Percentiles rank a stretch among this genome's conserved stretches.
phyloP scores from a whole-genome alignment of 2,113 vertebrate species.

The human (Homo sapiens) region DNA sequence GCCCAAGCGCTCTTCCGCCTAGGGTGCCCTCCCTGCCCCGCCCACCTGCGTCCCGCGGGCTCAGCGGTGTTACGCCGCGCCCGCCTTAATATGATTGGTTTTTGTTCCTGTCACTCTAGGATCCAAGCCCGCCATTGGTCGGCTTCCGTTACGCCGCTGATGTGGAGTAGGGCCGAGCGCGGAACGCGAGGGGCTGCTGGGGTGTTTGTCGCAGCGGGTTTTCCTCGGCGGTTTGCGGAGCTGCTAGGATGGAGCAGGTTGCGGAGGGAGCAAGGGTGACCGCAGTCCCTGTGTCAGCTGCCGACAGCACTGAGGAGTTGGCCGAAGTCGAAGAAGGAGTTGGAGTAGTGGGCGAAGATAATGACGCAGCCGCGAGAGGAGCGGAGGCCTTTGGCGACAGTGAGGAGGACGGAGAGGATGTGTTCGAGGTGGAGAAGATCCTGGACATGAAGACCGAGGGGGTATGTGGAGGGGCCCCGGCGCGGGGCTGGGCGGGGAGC shows the following conservation, averaged over 20 bases:
- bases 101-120: rapidly evolving
- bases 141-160: neutral
- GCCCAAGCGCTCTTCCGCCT: neutral
- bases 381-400: constrained; percentile 76
- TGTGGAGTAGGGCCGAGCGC: neutral
- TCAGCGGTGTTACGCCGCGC: rapidly evolving
- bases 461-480: constrained; percentile 81
- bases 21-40: neutral
- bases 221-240: constrained; percentile 17
- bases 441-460: constrained; percentile 93
- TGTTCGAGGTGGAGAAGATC: constrained; percentile 97
- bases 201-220: constrained; percentile 49
- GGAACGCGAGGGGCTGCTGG: neutral
- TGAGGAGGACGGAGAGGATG: constrained; percentile 91
- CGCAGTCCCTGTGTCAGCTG: neutral
- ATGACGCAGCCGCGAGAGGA: neutral
- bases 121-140: too few relatives aligned
- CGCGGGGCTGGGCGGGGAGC: neutral
- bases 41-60: constrained; percentile 31
- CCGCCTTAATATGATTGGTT: constrained; percentile 56
- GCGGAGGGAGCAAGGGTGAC: neutral
- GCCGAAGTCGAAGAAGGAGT: neutral
- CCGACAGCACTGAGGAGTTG: neutral
- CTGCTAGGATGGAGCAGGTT: constrained; percentile 75
- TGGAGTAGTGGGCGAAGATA: neutral